Evolutionary conservation across 2,888 invertebrate species (phyloP), one percentile per base, ranked within the genome.

Genomic region (Panopea generosa): DNA sequence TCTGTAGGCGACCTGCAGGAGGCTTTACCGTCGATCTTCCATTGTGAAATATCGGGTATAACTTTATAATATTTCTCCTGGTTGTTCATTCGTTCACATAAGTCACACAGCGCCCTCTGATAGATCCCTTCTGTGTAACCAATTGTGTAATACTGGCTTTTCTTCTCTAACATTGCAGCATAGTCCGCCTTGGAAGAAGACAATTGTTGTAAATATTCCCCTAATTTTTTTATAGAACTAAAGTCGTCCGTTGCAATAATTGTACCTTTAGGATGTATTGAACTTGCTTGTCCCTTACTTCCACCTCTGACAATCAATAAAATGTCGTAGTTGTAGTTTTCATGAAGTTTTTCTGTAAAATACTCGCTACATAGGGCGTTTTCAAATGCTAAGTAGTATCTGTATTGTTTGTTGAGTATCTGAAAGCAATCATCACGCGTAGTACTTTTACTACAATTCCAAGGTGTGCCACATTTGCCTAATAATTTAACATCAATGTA

Each of bases 331-430:
- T 74, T 74, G 40, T 40, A 78, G 26, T 79, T 79, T 22, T 79
- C 71, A 26, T 55, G 75, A 6, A 79, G 18, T 47, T 79, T 79
- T 43, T 79, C 74, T 1, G 78, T 60, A 52, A 79, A 68, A 52
- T 74, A 79, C 4, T 65, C 59, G 14, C 62, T 60, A 53, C 78
- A 79, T 33, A 79, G 55, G 2, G 74, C 38, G 20, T 75, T 79
- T 62, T 79, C 78, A 53, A 79, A 78, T 16, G 78, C 61, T 20
- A 78, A 59, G 53, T 66, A 78, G 52, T 66, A 78, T 43, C 52
- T 74, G 62, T 78, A 78, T 3, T 40, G 62, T 33, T 4, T 33
- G 24, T 77, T 77, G 6, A 77, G 24, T 22, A 77, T 63, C 40
- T 43, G 29, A 22, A 71, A 77, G 26, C 72, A 77, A 1, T 68